Percentiles rank a stretch among this genome's conserved stretches.
These are phyloP conservation scores for Gallirallus australis DNA, from an alignment of 2,797 vertebrate species.

Conservation along the genomic window DNA sequence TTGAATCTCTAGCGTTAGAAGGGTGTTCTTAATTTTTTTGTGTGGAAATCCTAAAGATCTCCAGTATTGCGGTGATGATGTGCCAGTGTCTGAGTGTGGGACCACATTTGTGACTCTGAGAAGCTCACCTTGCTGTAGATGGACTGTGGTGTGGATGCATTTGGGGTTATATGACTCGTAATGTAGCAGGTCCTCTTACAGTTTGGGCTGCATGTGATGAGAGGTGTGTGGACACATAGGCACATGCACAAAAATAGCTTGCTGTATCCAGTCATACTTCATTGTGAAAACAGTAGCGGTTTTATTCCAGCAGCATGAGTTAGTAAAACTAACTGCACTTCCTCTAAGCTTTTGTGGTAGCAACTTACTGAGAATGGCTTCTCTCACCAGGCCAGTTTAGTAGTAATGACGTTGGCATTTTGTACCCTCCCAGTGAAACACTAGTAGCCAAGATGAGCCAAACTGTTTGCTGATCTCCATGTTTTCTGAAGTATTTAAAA, in stretches of 20 bases:
- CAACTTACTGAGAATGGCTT: background rate
- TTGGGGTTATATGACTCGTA: background rate
- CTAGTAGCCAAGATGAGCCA: background rate
- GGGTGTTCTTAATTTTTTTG: background rate
- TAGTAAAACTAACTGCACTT: background rate
- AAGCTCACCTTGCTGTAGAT: background rate
- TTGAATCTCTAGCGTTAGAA: background rate
- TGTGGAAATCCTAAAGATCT: background rate
- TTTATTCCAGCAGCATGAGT: background rate
- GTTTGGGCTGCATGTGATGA: background rate
- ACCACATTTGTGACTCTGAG: background rate
- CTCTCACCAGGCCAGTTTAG: background rate
- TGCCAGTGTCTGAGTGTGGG: background rate
- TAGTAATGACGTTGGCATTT: background rate
- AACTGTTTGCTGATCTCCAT: rapidly evolving
- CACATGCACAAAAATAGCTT: background rate
- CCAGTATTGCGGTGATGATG: background rate
- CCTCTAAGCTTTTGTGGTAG: background rate
- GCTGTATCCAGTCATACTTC: background rate
- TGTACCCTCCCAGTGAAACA: background rate
- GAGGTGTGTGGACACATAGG: background rate
- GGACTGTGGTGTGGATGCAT: background rate
- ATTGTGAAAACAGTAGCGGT: background rate
- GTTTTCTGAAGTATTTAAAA: background rate
- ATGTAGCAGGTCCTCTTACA: background rate